Evolutionary conservation across 2,888 invertebrate species (phyloP), one percentile per base, ranked within the genome.

Genomic region (Dendrolimus houi): DNA sequence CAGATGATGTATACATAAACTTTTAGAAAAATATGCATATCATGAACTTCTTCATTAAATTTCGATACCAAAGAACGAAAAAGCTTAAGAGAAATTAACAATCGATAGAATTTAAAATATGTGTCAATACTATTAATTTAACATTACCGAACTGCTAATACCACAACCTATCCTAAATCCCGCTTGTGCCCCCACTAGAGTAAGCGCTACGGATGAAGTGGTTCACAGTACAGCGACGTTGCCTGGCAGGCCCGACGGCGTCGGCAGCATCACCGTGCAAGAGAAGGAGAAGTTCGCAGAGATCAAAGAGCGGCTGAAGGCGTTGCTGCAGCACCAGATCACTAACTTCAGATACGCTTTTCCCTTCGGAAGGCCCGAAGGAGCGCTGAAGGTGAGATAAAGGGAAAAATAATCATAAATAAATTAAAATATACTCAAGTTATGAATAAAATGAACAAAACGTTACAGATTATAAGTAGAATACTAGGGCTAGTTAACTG

Each of bases 311-410:
- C 92, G 99, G 63, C 92, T 99, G 66, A 94, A 97, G 74, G 94
- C 96, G 71, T 92, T 99, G 65, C 92, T 99, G 67, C 99, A 99
- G 88, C 96, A 97, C 87, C 99, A 99, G 93, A 99, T 99, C 75
- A 99, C 99, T 41, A 98, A 99, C 93, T 99, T 99, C 92, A 95
- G 98, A 89, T 99, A 96, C 81, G 98, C 98, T 79, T 99, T 99
- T 91, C 99, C 99, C 62, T 99, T 99, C 83, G 99, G 99, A 62
- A 93, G 99, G 72, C 99, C 99, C 8, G 99, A 99, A 85, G 99
- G 99, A 56, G 97, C 99, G 55, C 91, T 99, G 64, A 99, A 99
- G 87, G 91, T 91, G 70, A 41, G 9, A 47, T 2, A 47, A 47
- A 29, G 6, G 29, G 29, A 29, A 29, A 29, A 29, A 52, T 1